These are phyloP conservation scores for Linyphia triangularis DNA, from an alignment of 2,888 invertebrate genomes.

Conservation along the genomic window DNA sequence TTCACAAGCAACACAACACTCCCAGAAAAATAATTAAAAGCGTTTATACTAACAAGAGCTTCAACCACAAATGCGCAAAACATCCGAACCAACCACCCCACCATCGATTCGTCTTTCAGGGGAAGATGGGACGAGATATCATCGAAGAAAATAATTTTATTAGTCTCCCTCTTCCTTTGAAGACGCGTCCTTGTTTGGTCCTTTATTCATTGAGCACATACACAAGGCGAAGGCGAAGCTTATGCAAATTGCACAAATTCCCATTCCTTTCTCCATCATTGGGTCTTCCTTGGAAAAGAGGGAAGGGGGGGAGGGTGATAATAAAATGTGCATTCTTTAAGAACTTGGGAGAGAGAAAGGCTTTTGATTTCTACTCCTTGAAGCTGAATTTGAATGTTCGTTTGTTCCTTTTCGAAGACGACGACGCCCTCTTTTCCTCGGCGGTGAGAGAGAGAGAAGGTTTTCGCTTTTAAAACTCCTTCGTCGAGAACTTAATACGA, in stretches of 20 bases:
- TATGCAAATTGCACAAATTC: slow-evolving; percentile 75
- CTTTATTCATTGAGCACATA: slow-evolving; percentile 69
- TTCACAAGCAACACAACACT: too few relatives aligned
- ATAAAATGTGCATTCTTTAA: slow-evolving; percentile 74
- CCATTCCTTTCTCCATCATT: slow-evolving; percentile 72
- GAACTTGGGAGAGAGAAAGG: slow-evolving; percentile 3
- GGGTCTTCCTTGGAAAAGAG: neutral
- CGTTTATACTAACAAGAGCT: too few relatives aligned
- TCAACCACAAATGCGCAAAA: slow-evolving; percentile 34
- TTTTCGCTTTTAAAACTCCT: slow-evolving; percentile 61
- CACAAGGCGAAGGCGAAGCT: slow-evolving; percentile 30
- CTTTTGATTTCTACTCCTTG: slow-evolving; percentile 70
- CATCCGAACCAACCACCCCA: neutral
- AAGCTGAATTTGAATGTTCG: too few relatives aligned
- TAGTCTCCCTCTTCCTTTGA: slow-evolving; percentile 58
- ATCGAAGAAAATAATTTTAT: slow-evolving; percentile 73
- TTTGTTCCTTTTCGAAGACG: too few relatives aligned
- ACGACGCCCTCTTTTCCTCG: too few relatives aligned
- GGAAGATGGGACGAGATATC: slow-evolving; percentile 50
- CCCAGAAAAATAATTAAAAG: too few relatives aligned
- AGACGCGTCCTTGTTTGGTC: slow-evolving; percentile 70
- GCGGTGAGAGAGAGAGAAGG: neutral
- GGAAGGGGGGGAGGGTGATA: slow-evolving; percentile 59
- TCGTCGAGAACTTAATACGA: slow-evolving; percentile 64
- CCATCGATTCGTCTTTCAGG: slow-evolving; percentile 4